phyloP scores from a whole-genome alignment of 2,797 vertebrate genomes.

The Spea hammondii region DNA sequence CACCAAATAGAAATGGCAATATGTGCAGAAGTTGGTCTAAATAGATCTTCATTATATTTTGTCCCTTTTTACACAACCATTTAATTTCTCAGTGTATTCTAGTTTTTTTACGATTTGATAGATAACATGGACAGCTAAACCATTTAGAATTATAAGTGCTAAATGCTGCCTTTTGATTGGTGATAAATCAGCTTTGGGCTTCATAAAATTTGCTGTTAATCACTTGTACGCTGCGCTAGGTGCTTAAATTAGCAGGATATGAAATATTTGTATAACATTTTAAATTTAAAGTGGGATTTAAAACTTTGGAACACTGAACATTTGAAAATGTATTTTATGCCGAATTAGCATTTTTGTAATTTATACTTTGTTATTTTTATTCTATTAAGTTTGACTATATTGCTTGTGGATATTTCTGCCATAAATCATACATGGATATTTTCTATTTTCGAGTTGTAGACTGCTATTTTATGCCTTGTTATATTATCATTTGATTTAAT shows the following conservation, averaged over 20 bases:
- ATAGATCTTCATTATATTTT: not conserved
- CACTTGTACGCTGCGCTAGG: no score
- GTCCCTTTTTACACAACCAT: not conserved
- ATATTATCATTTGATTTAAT: slow-evolving; percentile 23
- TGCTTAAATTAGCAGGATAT: no score
- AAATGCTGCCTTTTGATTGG: not conserved
- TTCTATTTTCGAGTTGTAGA: not conserved
- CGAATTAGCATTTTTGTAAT: no score
- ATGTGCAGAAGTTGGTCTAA: not conserved
- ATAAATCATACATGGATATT: no score
- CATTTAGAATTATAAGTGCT: not conserved
- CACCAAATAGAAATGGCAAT: slow-evolving; percentile 7
- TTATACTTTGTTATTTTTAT: no score
- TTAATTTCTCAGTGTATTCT: not conserved
- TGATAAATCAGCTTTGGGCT: not conserved
- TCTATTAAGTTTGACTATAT: no score
- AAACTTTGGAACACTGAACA: no score
- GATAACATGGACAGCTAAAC: not conserved
- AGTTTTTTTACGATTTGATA: slow-evolving; percentile 1
- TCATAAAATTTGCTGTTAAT: not conserved
- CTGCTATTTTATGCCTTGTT: slow-evolving; percentile 23
- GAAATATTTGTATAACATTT: no score
- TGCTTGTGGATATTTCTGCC: no score
- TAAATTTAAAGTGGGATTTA: no score
- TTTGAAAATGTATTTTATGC: no score